Conservation (phyloP, 2,888 invertebrate species). For the Reticulitermes lucifugus region DNA sequence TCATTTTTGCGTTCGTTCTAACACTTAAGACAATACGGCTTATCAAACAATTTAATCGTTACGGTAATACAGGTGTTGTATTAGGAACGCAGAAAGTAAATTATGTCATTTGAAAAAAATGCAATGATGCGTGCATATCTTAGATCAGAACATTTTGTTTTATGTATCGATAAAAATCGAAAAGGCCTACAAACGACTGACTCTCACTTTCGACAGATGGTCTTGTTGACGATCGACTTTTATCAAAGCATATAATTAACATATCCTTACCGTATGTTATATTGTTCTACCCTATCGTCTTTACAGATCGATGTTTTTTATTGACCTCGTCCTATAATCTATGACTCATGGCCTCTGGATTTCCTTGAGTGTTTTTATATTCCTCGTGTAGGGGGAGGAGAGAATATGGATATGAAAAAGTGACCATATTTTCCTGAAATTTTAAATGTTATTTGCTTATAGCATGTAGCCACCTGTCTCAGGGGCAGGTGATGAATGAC, state of each 20-base stretch:
- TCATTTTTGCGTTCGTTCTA: not conserved
- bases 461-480: slow-evolving; percentile 15
- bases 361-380: not conserved
- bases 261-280: not conserved
- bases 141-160: slow-evolving; percentile 10
- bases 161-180: slow-evolving; percentile 8
- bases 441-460: not conserved
- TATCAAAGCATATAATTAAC: not conserved
- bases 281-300: not conserved
- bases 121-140: slow-evolving; percentile 16
- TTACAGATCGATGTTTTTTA: not conserved
- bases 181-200: not conserved
- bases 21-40: not conserved
- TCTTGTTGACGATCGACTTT: not conserved
- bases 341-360: not conserved
- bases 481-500: slow-evolving; percentile 12
- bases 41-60: not conserved
- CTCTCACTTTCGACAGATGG: slow-evolving; percentile 11
- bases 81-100: not conserved
- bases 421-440: slow-evolving; percentile 4
- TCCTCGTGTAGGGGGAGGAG: not conserved
- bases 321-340: not conserved
- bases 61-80: not conserved
- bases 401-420: not conserved
- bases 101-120: slow-evolving; percentile 16